Percentiles rank a stretch among this genome's conserved stretches.
Conservation (phyloP, 2,113 vertebrate species). For the Leucopsar rothschildi region DNA sequence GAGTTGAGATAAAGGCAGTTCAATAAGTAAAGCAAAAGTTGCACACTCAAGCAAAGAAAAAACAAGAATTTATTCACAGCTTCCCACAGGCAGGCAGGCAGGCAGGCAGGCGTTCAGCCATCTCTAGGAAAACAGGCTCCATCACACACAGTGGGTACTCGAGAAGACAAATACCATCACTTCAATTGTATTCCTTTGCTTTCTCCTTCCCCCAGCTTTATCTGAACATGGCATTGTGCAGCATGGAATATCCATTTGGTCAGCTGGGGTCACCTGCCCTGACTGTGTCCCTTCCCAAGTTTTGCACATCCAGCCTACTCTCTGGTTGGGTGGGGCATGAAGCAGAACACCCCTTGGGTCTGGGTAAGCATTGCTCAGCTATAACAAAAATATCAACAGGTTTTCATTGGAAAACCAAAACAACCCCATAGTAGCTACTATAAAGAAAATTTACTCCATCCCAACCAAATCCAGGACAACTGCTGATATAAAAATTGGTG, state of each 20-base stretch:
- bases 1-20: neutral
- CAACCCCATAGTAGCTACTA: neutral
- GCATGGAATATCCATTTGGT: neutral
- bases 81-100: neutral
- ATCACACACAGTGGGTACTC: neutral
- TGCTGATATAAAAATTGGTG: neutral
- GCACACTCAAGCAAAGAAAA: neutral
- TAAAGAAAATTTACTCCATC: neutral
- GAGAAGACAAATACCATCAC: neutral
- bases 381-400: neutral
- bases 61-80: neutral
- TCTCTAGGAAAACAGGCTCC: neutral
- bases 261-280: rapidly evolving
- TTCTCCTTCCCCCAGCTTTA: neutral
- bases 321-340: neutral
- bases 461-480: neutral
- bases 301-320: too few species aligned
- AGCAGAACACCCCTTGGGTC: neutral
- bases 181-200: neutral
- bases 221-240: rapidly evolving
- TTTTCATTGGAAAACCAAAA: neutral
- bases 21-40: neutral
- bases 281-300: neutral
- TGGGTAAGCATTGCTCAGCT: neutral
- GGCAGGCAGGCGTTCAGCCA: neutral